Evolutionary conservation across 2,888 invertebrate species (phyloP).

Genomic region (Amaurobius ferox): DNA sequence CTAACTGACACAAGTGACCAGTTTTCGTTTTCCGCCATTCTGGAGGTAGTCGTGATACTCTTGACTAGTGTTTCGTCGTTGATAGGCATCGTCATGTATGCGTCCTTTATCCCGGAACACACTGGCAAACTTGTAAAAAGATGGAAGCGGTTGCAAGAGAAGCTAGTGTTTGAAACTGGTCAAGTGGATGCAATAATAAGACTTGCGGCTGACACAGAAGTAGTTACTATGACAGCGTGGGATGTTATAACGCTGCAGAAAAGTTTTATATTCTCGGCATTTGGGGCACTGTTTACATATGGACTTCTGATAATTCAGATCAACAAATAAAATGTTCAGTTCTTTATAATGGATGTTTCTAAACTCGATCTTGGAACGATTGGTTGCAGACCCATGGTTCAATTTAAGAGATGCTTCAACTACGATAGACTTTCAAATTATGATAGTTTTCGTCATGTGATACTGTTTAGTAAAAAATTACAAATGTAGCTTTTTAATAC

Average conservation of each 20-base stretch:
- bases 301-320: constrained; percentile 36
- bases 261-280: constrained; percentile 34
- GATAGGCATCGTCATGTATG: constrained; percentile 18
- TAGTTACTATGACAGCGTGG: constrained; percentile 20
- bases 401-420: too few relatives aligned
- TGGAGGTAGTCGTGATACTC: constrained; percentile 15
- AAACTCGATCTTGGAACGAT: too few relatives aligned
- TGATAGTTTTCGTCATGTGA: too few relatives aligned
- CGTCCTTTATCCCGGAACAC: constrained; percentile 13
- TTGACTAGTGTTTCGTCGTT: constrained; percentile 25
- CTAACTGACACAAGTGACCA: constrained; percentile 21
- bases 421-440: too few relatives aligned
- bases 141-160: constrained; percentile 17
- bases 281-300: constrained; percentile 49
- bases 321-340: constrained; percentile 26
- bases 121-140: background rate
- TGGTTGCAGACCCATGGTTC: too few relatives aligned
- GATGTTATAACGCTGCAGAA: constrained; percentile 18
- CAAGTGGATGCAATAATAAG: background rate
- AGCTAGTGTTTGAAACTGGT: background rate
- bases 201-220: constrained; percentile 18
- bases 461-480: too few relatives aligned
- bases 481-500: too few relatives aligned
- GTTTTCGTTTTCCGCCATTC: constrained; percentile 15
- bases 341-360: too few relatives aligned